These are phyloP conservation scores for Lymantria dispar DNA, from an alignment of 2,888 invertebrate species.

Conservation along the genomic window DNA sequence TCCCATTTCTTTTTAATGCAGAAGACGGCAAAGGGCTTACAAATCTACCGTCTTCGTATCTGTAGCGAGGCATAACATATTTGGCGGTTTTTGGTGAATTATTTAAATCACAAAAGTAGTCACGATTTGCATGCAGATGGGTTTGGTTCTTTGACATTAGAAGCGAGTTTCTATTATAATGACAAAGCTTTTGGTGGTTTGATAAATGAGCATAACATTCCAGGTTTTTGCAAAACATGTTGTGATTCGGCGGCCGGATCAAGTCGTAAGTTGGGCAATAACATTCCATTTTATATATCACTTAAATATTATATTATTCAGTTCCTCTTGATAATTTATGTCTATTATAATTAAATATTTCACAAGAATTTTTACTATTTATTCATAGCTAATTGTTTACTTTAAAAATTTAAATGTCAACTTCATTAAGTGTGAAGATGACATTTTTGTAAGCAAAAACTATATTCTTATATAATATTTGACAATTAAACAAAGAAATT, in stretches of 20 bases:
- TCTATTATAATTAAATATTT: background rate
- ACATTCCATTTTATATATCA: background rate
- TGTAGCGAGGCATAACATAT: background rate
- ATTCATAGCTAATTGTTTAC: background rate
- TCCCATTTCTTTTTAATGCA: constrained; percentile 67
- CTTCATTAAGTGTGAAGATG: background rate
- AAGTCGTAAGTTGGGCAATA: background rate
- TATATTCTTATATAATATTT: no score
- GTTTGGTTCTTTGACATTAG: background rate
- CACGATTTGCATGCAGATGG: background rate
- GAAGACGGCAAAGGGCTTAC: constrained; percentile 63
- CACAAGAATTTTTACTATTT: background rate
- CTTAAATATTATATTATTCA: background rate
- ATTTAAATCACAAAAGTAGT: background rate
- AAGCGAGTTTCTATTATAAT: background rate
- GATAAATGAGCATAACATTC: background rate
- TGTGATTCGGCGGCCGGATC: background rate
- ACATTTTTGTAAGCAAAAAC: background rate
- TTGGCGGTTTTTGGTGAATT: background rate
- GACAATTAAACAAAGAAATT: no score
- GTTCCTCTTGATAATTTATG: background rate
- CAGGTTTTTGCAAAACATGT: background rate
- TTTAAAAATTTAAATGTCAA: background rate
- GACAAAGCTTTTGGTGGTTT: background rate
- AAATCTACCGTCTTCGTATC: constrained; percentile 16